These are phyloP conservation scores for Tenualosa thibaudeaui DNA, from an alignment of 2,797 vertebrate species.

Conservation along the genomic window DNA sequence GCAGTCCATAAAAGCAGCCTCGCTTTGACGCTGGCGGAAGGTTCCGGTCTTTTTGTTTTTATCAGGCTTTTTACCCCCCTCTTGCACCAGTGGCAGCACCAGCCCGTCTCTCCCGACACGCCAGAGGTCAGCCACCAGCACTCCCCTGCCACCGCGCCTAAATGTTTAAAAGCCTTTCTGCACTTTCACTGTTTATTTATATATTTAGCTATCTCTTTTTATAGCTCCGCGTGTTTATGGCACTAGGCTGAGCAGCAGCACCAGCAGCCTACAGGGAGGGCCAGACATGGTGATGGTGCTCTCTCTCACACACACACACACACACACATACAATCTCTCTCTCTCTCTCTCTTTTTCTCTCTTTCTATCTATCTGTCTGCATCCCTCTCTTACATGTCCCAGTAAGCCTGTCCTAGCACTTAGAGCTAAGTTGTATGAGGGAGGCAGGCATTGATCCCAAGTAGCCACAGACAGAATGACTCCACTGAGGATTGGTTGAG, in stretches of 20 bases:
- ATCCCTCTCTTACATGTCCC: constrained; percentile 55
- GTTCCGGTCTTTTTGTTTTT: constrained; percentile 65
- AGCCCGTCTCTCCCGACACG: constrained; percentile 52
- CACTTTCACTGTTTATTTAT: constrained; percentile 67
- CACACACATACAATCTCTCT: constrained; percentile 6
- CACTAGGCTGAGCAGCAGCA: constrained; percentile 29
- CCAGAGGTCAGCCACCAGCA: constrained; percentile 62
- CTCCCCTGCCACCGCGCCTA: constrained; percentile 60
- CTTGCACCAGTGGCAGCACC: constrained; percentile 12
- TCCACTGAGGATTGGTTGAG: constrained; percentile 27
- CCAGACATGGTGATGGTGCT: constrained; percentile 2
- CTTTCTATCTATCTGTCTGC: background rate
- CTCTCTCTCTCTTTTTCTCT: constrained; percentile 26
- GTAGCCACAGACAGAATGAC: constrained; percentile 50
- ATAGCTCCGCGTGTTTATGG: constrained; percentile 54
- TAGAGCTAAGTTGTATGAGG: constrained; percentile 72
- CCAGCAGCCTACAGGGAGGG: constrained; percentile 12
- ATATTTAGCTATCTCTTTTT: constrained; percentile 65
- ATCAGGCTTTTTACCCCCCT: constrained; percentile 62
- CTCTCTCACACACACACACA: constrained; percentile 31
- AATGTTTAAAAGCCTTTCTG: constrained; percentile 73
- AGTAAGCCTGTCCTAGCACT: constrained; percentile 67
- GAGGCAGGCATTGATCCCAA: constrained; percentile 75
- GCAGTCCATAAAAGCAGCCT: constrained; percentile 61
- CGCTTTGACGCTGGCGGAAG: constrained; percentile 62